Conservation (phyloP, 2,797 vertebrate genomes). For the Pangasius djambal region DNA sequence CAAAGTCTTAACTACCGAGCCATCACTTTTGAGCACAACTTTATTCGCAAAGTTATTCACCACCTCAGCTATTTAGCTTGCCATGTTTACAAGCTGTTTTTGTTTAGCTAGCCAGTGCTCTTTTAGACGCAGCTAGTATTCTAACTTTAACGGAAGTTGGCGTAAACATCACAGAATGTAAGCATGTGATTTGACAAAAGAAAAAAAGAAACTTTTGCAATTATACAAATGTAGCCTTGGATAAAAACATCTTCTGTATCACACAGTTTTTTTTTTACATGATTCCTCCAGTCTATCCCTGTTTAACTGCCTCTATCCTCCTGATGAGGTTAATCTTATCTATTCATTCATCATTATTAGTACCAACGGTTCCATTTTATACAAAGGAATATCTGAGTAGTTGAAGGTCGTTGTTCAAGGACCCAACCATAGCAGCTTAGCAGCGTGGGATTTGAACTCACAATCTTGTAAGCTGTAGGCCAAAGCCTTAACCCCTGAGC, state of each 20-base stretch:
- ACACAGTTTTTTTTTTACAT: not conserved
- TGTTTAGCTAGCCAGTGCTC: not conserved
- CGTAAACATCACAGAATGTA: not conserved
- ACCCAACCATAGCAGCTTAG: not conserved
- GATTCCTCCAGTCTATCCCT: not conserved
- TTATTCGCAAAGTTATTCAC: not conserved
- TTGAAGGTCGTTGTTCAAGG: not conserved
- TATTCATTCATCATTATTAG: not conserved
- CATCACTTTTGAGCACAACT: not conserved
- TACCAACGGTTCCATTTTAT: not conserved
- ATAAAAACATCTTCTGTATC: too few relatives aligned
- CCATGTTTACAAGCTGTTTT: too few relatives aligned
- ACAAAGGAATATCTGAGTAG: not conserved
- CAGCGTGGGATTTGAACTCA: not conserved
- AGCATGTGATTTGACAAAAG: not conserved
- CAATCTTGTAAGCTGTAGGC: not conserved
- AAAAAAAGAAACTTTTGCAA: not conserved
- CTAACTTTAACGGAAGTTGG: not conserved
- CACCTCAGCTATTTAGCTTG: too few relatives aligned
- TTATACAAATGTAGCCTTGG: not conserved
- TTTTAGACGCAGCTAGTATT: not conserved
- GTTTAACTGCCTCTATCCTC: not conserved
- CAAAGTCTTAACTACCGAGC: not conserved
- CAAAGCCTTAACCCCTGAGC: too few relatives aligned
- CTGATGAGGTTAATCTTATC: not conserved